Evolutionary conservation across 2,888 invertebrate species (phyloP).

Genomic region (Drosophila aldrichi): DNA sequence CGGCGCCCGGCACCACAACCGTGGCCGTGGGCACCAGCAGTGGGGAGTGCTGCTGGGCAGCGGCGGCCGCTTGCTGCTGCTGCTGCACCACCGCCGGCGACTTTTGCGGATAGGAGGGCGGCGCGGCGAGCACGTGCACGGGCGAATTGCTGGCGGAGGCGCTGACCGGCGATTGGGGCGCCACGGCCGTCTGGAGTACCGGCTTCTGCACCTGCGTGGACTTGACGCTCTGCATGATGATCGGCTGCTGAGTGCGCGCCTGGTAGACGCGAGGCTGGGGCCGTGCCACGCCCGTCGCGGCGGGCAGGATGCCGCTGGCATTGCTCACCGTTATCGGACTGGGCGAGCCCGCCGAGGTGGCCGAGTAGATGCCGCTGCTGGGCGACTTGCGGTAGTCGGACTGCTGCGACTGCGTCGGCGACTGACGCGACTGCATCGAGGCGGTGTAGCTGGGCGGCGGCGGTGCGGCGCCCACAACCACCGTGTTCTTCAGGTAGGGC

Average conservation of each 20-base stretch:
- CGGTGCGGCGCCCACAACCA: slow-evolving; percentile 75
- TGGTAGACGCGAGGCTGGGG: slow-evolving; percentile 95
- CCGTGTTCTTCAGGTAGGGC: slow-evolving; percentile 88
- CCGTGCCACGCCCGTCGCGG: slow-evolving; percentile 86
- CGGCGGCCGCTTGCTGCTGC: slow-evolving; percentile 85
- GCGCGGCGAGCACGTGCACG: slow-evolving; percentile 87
- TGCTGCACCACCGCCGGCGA: slow-evolving; percentile 81
- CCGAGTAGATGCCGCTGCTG: slow-evolving; percentile 94
- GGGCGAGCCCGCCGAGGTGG: slow-evolving; percentile 93
- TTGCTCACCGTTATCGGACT: slow-evolving; percentile 91
- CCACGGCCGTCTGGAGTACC: slow-evolving; percentile 96
- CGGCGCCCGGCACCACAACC: slow-evolving; percentile 57
- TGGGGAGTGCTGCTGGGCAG: slow-evolving; percentile 86
- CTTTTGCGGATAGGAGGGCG: slow-evolving; percentile 94
- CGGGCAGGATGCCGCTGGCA: slow-evolving; percentile 86
- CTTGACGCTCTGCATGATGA: slow-evolving; percentile 98
- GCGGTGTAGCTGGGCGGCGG: slow-evolving; percentile 93
- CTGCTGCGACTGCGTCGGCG: slow-evolving; percentile 91
- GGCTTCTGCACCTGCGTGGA: slow-evolving; percentile 98
- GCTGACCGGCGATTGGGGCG: slow-evolving; percentile 92
- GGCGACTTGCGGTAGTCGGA: slow-evolving; percentile 93
- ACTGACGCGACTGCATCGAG: slow-evolving; percentile 94
- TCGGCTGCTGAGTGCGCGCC: slow-evolving; percentile 95
- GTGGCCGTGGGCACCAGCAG: slow-evolving; percentile 7
- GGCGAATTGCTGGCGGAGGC: slow-evolving; percentile 86